phyloP scores from a whole-genome alignment of 1,140 invertebrate species.

The Nomia melanderi region DNA sequence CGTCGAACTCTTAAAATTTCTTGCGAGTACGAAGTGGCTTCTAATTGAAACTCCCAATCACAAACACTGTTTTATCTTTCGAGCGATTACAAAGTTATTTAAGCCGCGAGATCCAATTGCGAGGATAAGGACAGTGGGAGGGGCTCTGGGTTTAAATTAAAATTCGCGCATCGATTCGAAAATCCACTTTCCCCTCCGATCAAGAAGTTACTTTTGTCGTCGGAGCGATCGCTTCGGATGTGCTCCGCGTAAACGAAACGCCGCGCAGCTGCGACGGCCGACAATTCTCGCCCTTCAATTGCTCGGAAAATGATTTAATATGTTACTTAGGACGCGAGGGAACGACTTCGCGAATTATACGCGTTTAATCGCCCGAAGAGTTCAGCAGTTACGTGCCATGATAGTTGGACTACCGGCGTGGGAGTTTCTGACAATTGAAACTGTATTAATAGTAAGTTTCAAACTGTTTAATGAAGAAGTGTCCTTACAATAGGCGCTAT shows the following conservation, averaged over 20 bases:
- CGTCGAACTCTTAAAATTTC: slow-evolving; percentile 45
- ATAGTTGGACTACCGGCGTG: slow-evolving; percentile 22
- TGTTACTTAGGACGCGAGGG: not conserved
- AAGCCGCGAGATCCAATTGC: slow-evolving; percentile 49
- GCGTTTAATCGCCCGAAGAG: slow-evolving; percentile 17
- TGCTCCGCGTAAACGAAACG: not conserved
- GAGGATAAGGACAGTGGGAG: slow-evolving; percentile 24
- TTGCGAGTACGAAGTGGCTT: slow-evolving; percentile 33
- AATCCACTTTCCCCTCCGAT: slow-evolving; percentile 14
- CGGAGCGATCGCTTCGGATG: slow-evolving; percentile 21
- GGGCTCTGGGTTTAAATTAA: slow-evolving; percentile 47
- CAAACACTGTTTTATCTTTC: slow-evolving; percentile 49
- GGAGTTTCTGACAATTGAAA: slow-evolving; percentile 16
- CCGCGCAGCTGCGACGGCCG: not conserved
- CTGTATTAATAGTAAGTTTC: slow-evolving; percentile 34
- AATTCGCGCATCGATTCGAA: slow-evolving; percentile 44
- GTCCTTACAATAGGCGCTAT: not conserved
- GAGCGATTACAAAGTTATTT: slow-evolving; percentile 55
- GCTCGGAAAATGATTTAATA: slow-evolving; percentile 16
- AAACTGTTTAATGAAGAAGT: slow-evolving; percentile 10
- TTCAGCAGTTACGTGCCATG: slow-evolving; percentile 15
- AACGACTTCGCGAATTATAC: slow-evolving; percentile 7
- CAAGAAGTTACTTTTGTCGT: slow-evolving; percentile 17
- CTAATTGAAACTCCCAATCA: slow-evolving; percentile 54
- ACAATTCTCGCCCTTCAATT: slow-evolving; percentile 24